Evolutionary conservation across 2,888 invertebrate genomes (phyloP).

Genomic region (Agriopis leucophaearia): DNA sequence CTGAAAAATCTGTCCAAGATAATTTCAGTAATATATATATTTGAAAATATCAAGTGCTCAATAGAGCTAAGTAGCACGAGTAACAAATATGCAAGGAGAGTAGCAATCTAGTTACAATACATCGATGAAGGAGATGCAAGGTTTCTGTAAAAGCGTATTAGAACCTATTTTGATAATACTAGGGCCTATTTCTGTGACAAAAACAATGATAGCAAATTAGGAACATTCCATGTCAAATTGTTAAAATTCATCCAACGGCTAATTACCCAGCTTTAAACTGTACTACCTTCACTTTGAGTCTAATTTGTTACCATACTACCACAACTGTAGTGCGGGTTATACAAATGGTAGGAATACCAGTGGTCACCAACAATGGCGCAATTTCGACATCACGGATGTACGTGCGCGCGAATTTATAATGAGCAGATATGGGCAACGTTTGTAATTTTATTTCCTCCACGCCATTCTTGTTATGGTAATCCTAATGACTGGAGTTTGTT

Average conservation of each 20-base stretch:
- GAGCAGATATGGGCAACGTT: conserved; percentile 72
- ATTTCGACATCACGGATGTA: conserved; percentile 64
- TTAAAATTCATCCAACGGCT: conserved; percentile 4
- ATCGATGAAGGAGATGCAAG: background rate
- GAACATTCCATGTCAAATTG: background rate
- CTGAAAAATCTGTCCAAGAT: too few relatives aligned
- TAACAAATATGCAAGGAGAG: background rate
- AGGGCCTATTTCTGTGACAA: background rate
- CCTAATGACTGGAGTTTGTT: conserved; percentile 61
- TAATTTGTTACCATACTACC: conserved; percentile 1
- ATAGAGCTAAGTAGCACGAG: too few relatives aligned
- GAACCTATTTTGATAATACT: background rate
- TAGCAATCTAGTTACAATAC: background rate
- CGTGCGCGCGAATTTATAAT: conserved; percentile 74
- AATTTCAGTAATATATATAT: too few relatives aligned
- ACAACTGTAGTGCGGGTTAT: conserved; percentile 14
- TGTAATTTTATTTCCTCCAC: conserved; percentile 73
- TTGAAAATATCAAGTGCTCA: too few relatives aligned
- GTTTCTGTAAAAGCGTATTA: background rate
- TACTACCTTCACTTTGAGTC: conserved; percentile 14
- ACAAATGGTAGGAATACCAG: conserved; percentile 37
- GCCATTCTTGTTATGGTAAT: conserved; percentile 72
- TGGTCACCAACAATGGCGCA: conserved; percentile 58
- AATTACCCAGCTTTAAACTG: conserved; percentile 15
- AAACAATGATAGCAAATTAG: background rate